Conservation (phyloP, 2,113 vertebrate species). For the Pithys albifrons region DNA sequence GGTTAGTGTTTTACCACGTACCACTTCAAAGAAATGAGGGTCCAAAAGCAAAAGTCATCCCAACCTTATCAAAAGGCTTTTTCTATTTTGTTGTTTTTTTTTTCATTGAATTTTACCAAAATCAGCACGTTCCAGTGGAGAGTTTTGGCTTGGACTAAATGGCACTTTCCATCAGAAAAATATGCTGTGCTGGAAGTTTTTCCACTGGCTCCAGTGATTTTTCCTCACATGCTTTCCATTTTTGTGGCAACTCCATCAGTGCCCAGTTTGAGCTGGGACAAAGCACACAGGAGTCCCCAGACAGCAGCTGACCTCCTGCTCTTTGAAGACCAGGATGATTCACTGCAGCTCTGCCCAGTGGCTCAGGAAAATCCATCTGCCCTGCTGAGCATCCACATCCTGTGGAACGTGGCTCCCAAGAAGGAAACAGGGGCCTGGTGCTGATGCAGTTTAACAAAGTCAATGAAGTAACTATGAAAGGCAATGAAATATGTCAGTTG, state of each 20-base stretch:
- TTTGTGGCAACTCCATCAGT: constrained; percentile 5
- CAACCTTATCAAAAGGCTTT: not conserved
- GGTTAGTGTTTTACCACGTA: not conserved
- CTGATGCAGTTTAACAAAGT: not conserved
- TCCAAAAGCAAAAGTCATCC: not conserved
- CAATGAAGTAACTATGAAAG: not conserved
- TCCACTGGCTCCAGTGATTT: not conserved
- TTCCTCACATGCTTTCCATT: constrained; percentile 4
- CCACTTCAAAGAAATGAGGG: not conserved
- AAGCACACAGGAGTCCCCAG: not conserved
- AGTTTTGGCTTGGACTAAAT: constrained; percentile 28
- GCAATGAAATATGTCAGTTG: not conserved
- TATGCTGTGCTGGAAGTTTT: not conserved
- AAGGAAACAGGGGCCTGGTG: not conserved
- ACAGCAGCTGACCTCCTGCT: not conserved
- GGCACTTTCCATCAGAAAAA: constrained; percentile 28
- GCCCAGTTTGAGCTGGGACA: not conserved
- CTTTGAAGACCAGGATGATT: not conserved
- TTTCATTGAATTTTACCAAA: constrained; percentile 5
- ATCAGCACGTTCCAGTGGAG: constrained; percentile 38
- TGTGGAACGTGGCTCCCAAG: not conserved
- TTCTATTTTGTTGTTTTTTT: not conserved
- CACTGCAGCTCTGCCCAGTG: not conserved
- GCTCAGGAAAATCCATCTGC: not conserved
- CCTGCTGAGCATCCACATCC: not conserved